These are phyloP conservation scores for Dione vanillae DNA, from an alignment of 2,888 invertebrate genomes.

Conservation along the genomic window DNA sequence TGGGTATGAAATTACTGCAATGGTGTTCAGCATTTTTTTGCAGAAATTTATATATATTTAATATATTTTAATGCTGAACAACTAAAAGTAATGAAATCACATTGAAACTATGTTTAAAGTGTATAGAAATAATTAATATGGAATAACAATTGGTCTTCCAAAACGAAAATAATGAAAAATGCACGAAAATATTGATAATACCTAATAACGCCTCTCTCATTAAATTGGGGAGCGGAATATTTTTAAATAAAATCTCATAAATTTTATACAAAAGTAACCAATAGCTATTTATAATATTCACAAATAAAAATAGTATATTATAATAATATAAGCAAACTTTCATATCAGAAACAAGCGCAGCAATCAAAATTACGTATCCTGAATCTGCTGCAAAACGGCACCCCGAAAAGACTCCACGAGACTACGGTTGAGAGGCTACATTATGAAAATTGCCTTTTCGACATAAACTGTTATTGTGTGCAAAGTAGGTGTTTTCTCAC, in stretches of 20 bases:
- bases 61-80: not conserved
- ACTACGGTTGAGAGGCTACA: slow-evolving; percentile 51
- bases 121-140: not conserved
- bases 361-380: slow-evolving; percentile 24
- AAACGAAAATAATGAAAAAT: too few species aligned
- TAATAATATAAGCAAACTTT: not conserved
- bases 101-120: not conserved
- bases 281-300: too few species aligned
- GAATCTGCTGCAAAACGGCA: slow-evolving; percentile 46
- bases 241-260: too few species aligned
- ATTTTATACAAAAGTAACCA: too few species aligned
- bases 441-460: slow-evolving; percentile 59
- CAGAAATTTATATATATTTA: too few species aligned
- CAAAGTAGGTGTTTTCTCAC: slow-evolving; percentile 54
- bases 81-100: not conserved
- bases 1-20: too few species aligned
- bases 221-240: too few species aligned
- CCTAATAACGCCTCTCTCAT: too few species aligned
- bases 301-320: too few species aligned
- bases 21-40: too few species aligned
- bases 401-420: slow-evolving; percentile 47
- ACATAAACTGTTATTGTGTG: slow-evolving; percentile 56
- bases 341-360: slow-evolving; percentile 11
- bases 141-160: too few species aligned
- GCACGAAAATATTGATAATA: too few species aligned